A percentile compares a stretch with the other conserved stretches of the same genome.
Evolutionary conservation across 2,888 invertebrate species (phyloP).

Genomic region (Drosophila leonis): DNA sequence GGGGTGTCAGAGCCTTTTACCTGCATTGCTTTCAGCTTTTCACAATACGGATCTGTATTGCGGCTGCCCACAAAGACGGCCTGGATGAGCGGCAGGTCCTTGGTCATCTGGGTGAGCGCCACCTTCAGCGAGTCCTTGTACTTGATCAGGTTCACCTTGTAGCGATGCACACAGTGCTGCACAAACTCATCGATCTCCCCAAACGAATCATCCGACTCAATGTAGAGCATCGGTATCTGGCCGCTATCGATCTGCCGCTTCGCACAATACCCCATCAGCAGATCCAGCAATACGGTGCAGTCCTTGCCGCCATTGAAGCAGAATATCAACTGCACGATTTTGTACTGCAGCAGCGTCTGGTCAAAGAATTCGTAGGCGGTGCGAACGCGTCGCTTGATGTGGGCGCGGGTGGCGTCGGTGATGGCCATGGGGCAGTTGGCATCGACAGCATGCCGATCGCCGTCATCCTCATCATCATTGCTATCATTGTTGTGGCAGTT

Average conservation of each 20-base stretch:
- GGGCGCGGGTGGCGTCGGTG: slow-evolving; percentile 27
- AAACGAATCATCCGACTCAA: slow-evolving; percentile 92
- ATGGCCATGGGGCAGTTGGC: slow-evolving; percentile 11
- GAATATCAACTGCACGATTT: slow-evolving; percentile 92
- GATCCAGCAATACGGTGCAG: slow-evolving; percentile 95
- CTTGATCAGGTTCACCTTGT: slow-evolving; percentile 90
- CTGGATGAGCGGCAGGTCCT: slow-evolving; percentile 88
- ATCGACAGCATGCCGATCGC: background rate
- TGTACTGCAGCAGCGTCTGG: slow-evolving; percentile 88
- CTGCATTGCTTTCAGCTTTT: slow-evolving; percentile 89
- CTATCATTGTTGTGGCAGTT: slow-evolving; percentile 3
- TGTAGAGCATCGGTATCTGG: slow-evolving; percentile 91
- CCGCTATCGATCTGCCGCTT: slow-evolving; percentile 82
- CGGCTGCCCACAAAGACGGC: slow-evolving; percentile 97
- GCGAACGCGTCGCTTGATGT: slow-evolving; percentile 35
- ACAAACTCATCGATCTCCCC: slow-evolving; percentile 95
- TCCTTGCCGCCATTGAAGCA: slow-evolving; percentile 99
- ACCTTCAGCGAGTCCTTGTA: slow-evolving; percentile 90
- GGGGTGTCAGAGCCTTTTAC: slow-evolving; percentile 85
- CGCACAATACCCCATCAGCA: slow-evolving; percentile 85
- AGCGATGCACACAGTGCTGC: slow-evolving; percentile 89
- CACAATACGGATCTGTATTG: slow-evolving; percentile 93
- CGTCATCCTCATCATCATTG: background rate
- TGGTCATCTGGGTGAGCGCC: slow-evolving; percentile 89
- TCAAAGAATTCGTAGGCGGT: slow-evolving; percentile 86